Conservation (phyloP, 2,888 invertebrate species). For the Erynnis tages region DNA sequence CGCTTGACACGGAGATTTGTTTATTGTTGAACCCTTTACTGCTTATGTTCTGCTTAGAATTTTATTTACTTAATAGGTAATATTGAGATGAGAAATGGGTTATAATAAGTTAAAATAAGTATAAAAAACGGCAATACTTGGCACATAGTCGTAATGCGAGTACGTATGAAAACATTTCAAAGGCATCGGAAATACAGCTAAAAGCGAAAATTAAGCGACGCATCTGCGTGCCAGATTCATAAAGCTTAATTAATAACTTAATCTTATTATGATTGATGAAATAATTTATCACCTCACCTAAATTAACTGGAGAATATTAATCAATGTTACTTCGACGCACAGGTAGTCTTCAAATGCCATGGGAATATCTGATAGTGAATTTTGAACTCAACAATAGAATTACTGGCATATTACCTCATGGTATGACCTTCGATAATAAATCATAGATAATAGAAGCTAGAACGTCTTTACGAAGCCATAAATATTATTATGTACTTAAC, state of each 20-base stretch:
- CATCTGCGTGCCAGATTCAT: background rate
- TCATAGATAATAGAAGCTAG: slow-evolving; percentile 8
- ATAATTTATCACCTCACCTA: background rate
- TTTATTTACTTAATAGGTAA: too few relatives aligned
- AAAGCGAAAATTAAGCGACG: background rate
- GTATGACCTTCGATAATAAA: slow-evolving; percentile 10
- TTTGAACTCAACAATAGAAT: background rate
- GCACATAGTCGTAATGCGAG: too few relatives aligned
- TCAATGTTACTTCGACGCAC: background rate
- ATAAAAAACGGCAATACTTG: too few relatives aligned
- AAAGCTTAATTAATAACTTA: slow-evolving; percentile 2
- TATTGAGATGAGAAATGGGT: too few relatives aligned
- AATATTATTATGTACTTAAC: background rate
- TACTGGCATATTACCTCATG: background rate
- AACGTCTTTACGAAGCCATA: background rate
- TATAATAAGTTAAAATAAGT: too few relatives aligned
- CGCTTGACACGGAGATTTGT: too few relatives aligned
- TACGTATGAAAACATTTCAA: too few relatives aligned
- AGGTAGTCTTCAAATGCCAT: slow-evolving; percentile 2
- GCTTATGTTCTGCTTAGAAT: too few relatives aligned
- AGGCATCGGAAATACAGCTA: background rate
- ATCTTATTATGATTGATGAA: slow-evolving; percentile 11
- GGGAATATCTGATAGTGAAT: background rate
- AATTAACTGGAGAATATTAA: slow-evolving; percentile 9
- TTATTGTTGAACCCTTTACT: too few relatives aligned